These are phyloP conservation scores for Orthonevra nobilis DNA, from an alignment of 2,888 invertebrate genomes.

Conservation along the genomic window DNA sequence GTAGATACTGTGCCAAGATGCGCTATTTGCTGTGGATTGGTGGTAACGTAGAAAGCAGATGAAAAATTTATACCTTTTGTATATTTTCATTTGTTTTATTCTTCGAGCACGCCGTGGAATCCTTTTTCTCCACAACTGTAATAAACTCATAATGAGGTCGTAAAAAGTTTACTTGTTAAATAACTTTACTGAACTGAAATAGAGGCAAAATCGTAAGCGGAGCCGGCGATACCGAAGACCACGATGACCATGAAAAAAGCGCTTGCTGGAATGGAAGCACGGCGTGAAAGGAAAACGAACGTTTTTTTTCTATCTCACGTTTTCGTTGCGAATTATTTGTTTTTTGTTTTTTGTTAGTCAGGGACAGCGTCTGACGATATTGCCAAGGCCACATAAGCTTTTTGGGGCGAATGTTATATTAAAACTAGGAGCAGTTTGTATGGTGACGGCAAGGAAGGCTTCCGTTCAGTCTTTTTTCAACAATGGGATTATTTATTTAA, in stretches of 20 bases:
- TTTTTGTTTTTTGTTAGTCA: no score
- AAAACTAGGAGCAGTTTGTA: no score
- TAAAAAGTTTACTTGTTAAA: slow-evolving; percentile 62
- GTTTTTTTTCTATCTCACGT: no score
- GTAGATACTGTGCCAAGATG: slow-evolving; percentile 25
- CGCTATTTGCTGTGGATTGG: slow-evolving; percentile 11
- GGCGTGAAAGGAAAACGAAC: no score
- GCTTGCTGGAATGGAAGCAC: no score
- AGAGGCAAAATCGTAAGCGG: background rate
- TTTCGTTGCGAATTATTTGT: no score
- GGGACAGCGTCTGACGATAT: background rate
- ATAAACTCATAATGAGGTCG: slow-evolving; percentile 68
- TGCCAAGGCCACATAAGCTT: background rate
- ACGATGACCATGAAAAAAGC: no score
- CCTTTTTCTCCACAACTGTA: slow-evolving; percentile 55
- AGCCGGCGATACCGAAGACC: no score
- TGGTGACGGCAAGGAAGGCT: no score
- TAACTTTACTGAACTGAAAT: slow-evolving; percentile 34
- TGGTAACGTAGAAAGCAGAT: slow-evolving; percentile 9
- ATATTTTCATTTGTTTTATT: slow-evolving; percentile 21
- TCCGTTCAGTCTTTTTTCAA: no score
- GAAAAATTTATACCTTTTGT: background rate
- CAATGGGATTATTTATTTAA: no score
- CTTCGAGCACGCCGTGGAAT: slow-evolving; percentile 28
- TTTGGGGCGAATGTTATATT: background rate